These are phyloP conservation scores for Maniola jurtina DNA, from an alignment of 1,140 invertebrate species.

Conservation along the genomic window DNA sequence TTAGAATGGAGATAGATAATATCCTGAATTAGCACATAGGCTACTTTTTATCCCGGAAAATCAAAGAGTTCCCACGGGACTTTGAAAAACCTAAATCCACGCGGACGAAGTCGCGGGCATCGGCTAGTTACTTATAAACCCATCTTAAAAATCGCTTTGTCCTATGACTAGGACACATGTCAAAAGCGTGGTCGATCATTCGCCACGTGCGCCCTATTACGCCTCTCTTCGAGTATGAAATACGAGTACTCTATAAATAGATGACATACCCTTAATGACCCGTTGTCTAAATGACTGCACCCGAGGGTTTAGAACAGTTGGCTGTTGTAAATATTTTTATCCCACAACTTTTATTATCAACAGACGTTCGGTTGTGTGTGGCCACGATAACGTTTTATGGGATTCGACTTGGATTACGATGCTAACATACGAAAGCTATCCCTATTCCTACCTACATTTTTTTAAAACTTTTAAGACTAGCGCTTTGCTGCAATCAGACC, in stretches of 20 bases:
- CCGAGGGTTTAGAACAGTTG: conserved; percentile 41
- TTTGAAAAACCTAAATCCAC: too few species aligned
- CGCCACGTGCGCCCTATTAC: conserved; percentile 64
- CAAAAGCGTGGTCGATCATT: conserved; percentile 28
- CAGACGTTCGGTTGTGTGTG: conserved; percentile 35
- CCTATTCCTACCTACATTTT: too few species aligned
- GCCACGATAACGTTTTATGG: conserved; percentile 22
- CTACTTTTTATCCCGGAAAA: too few species aligned
- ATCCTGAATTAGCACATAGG: too few species aligned
- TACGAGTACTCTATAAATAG: conserved; percentile 62
- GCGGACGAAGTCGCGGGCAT: too few species aligned
- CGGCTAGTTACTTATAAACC: background rate
- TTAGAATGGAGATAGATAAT: too few species aligned
- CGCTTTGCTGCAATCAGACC: too few species aligned
- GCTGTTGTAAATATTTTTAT: conserved; percentile 54
- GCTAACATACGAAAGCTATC: background rate
- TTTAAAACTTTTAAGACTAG: too few species aligned
- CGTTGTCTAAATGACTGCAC: conserved; percentile 49
- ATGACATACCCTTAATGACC: conserved; percentile 58
- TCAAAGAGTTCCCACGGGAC: too few species aligned
- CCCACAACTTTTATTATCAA: conserved; percentile 40
- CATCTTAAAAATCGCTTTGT: conserved; percentile 3
- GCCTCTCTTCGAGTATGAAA: conserved; percentile 52
- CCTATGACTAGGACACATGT: conserved; percentile 22
- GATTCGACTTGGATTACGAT: background rate